phyloP scores from a whole-genome alignment of 1,140 invertebrate species.

The Riptortus pedestris region DNA sequence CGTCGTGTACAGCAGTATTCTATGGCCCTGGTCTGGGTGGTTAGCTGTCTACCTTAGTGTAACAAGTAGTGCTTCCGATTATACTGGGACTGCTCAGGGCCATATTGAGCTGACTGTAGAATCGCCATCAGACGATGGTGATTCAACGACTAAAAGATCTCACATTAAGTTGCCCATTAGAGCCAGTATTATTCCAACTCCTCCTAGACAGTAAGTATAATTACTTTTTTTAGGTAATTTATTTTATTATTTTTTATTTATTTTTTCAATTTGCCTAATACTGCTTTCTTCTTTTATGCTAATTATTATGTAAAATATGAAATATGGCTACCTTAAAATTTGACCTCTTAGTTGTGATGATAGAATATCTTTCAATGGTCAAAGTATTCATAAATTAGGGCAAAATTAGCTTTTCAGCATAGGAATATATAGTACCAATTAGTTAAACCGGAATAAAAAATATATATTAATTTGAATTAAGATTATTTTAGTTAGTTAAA shows the following conservation, averaged over 20 bases:
- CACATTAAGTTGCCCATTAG: slow-evolving; percentile 66
- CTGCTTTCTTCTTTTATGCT: too few species aligned
- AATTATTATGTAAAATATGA: too few species aligned
- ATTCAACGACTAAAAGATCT: slow-evolving; percentile 50
- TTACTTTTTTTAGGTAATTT: slow-evolving; percentile 7
- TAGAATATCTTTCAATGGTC: too few species aligned
- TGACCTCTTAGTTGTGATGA: too few species aligned
- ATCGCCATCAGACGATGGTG: slow-evolving; percentile 60
- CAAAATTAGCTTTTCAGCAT: too few species aligned
- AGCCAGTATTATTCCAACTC: slow-evolving; percentile 62
- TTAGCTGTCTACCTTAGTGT: slow-evolving; percentile 63
- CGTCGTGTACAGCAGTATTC: slow-evolving; percentile 62
- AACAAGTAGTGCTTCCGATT: slow-evolving; percentile 51
- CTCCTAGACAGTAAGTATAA: slow-evolving; percentile 47
- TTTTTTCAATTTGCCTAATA: neutral
- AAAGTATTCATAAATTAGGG: too few species aligned
- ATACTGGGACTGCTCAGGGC: slow-evolving; percentile 70
- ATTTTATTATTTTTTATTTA: neutral
- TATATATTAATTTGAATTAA: too few species aligned
- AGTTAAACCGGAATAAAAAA: too few species aligned
- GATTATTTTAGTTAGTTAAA: too few species aligned
- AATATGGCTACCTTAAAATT: too few species aligned
- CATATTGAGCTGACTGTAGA: slow-evolving; percentile 76
- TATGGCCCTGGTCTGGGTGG: slow-evolving; percentile 97
- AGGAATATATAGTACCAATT: too few species aligned